Conservation (phyloP, 2,797 vertebrate species). For the Pogoniulus pusillus region DNA sequence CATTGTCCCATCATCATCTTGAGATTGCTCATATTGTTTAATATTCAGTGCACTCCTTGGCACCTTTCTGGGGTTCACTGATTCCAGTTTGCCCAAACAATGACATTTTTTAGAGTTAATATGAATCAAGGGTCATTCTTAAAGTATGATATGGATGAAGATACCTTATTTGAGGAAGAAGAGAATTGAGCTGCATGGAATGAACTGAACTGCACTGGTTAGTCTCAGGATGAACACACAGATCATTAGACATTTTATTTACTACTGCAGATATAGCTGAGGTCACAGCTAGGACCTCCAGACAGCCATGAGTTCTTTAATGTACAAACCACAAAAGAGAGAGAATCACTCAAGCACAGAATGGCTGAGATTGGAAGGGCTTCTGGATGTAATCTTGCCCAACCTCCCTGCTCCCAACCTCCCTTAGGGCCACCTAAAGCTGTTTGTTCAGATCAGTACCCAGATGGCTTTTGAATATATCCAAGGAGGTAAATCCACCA, state of each 20-base stretch:
- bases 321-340: background rate
- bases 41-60: background rate
- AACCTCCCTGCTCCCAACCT: rapidly evolving
- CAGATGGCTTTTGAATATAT: background rate
- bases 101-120: background rate
- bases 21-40: background rate
- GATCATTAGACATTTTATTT: background rate
- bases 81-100: background rate
- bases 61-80: background rate
- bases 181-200: background rate
- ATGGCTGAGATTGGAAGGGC: background rate
- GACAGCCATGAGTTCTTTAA: background rate
- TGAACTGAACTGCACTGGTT: background rate
- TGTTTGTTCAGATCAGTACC: background rate
- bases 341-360: background rate
- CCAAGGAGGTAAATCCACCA: background rate
- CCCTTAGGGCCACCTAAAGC: background rate
- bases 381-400: background rate
- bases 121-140: background rate
- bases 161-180: background rate
- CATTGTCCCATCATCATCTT: background rate
- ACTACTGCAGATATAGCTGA: background rate
- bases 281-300: background rate
- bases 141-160: background rate
- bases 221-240: background rate